Conservation (phyloP, 2,113 vertebrate genomes). For the Platysteira castanea region DNA sequence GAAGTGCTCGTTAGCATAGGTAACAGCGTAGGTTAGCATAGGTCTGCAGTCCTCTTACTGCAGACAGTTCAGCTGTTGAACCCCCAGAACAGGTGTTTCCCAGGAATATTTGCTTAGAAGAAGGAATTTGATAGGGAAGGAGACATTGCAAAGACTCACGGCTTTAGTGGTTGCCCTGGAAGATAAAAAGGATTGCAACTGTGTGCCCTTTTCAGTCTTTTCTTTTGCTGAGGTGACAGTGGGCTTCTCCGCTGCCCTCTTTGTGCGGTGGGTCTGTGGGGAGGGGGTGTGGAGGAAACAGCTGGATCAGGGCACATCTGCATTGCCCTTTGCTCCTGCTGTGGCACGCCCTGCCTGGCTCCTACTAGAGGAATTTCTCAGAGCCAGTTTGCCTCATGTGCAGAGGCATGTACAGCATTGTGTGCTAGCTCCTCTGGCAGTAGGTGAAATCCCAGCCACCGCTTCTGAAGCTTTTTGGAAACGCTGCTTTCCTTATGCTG, state of each 20-base stretch:
- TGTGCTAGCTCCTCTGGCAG: neutral
- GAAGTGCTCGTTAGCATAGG: fast-evolving
- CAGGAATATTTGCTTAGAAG: neutral
- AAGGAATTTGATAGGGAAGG: neutral
- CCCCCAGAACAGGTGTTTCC: neutral
- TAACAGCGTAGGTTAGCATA: neutral
- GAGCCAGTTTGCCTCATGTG: neutral
- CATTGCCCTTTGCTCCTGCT: neutral
- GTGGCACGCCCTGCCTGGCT: fast-evolving
- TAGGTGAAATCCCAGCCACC: neutral
- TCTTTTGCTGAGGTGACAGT: neutral
- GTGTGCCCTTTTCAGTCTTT: neutral
- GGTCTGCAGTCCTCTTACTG: neutral
- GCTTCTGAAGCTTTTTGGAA: neutral
- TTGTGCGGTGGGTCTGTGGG: neutral
- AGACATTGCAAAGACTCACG: neutral
- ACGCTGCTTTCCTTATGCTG: neutral
- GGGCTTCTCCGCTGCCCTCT: neutral
- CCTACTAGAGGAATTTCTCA: neutral
- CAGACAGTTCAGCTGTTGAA: neutral
- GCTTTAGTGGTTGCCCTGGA: neutral
- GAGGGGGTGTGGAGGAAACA: neutral
- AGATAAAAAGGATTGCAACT: neutral
- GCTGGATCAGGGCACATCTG: neutral
- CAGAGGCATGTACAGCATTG: fast-evolving